phyloP scores from a whole-genome alignment of 1,140 invertebrate species.

The Bursaphelenchus mucronatus region DNA sequence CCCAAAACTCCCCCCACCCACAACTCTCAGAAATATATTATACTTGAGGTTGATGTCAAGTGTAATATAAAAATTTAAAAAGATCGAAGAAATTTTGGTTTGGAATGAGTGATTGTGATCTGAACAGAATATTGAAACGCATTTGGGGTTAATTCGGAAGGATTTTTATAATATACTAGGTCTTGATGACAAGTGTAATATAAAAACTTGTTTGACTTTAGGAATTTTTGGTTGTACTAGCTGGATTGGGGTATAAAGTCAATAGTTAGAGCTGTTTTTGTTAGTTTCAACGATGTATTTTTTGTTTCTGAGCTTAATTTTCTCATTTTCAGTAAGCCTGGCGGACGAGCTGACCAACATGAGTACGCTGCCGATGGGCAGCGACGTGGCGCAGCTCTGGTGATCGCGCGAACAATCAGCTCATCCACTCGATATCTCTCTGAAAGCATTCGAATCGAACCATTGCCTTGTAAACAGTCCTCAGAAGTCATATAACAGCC shows the following conservation, averaged over 20 bases:
- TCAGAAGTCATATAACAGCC: no score
- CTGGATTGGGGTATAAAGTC: constrained; percentile 17
- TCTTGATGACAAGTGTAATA: background rate
- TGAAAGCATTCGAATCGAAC: no score
- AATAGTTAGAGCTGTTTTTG: background rate
- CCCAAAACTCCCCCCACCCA: no score
- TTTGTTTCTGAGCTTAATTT: constrained; percentile 2
- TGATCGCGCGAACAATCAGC: no score
- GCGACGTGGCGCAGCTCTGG: no score
- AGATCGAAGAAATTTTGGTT: no score
- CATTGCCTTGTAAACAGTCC: no score
- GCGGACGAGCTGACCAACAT: constrained; percentile 24
- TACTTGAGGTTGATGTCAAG: no score
- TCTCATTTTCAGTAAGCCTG: constrained; percentile 4
- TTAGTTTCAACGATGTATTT: constrained; percentile 12
- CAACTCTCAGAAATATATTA: no score
- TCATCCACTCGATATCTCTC: no score
- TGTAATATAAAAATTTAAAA: no score
- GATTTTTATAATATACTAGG: background rate
- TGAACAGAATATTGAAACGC: background rate
- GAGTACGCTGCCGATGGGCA: constrained; percentile 16
- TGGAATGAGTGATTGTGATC: no score
- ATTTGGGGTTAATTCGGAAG: background rate
- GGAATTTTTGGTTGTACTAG: background rate
- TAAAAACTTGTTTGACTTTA: background rate